Evolutionary conservation across 1,140 invertebrate species (phyloP), one percentile per base, ranked within the genome.

Genomic region (Alviniconcha marisindica): DNA sequence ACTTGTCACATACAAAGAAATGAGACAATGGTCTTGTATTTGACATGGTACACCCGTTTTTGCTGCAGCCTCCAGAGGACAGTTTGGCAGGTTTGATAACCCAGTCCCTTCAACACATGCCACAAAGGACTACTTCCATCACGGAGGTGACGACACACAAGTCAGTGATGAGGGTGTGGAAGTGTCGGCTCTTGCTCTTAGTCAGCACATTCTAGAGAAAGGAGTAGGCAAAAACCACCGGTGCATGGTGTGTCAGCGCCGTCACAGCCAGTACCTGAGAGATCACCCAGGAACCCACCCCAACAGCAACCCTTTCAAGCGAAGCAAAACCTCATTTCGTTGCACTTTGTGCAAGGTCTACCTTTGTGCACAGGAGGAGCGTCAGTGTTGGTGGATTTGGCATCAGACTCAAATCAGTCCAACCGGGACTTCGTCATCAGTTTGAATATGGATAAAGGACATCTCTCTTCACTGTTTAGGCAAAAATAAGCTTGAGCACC

Each of bases 381-480:
- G 69, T 15, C 69, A 40, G 14, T 71, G 69, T 36, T 71, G 69
- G 69, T 71, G 69, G 69, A 33, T 42, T 33, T 71, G 69, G 69
- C 69, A 71, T 18, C 69, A 71, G 36, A 33, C 31, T 31, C n/a
- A 33, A 33, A 66, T 33, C 63, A 18, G 18, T n/a, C 0, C 56
- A 5, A n/a, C 56, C 7, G 56, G n/a, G n/a, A 33, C 63, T 18
- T 66, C 63, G n/a, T n/a, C n/a, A n/a, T n/a, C n/a, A n/a, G n/a
- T n/a, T n/a, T n/a, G n/a, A n/a, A n/a, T n/a, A n/a, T n/a, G n/a
- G n/a, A n/a, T n/a, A n/a, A n/a, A n/a, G n/a, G n/a, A n/a, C n/a
- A n/a, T n/a, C n/a, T n/a, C n/a, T n/a, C n/a, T n/a, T n/a, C n/a
- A n/a, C n/a, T n/a, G n/a, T n/a, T n/a, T n/a, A n/a, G n/a, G n/a